Conservation (phyloP, 1,140 invertebrate genomes). For the Apis mellifera region Amel_HAv3.1 CM009945.2:4856001-4856500, state of each 20-base stretch:
- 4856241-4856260: background rate
- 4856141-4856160: background rate
- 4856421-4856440: too few species aligned
- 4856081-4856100: conserved; percentile 35
- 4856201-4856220: background rate
- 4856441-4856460: too few species aligned
- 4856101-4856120: conserved; percentile 22
- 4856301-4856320: too few species aligned
- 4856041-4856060: conserved; percentile 47
- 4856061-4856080: conserved; percentile 26
- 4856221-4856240: background rate
- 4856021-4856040: background rate
- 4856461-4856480: too few species aligned
- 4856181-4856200: background rate
- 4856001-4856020: conserved; percentile 48
- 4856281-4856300: too few species aligned
- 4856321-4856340: too few species aligned
- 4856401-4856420: too few species aligned
- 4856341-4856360: too few species aligned
- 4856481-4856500: too few species aligned
- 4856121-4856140: background rate
- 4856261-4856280: too few species aligned
- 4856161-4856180: conserved; percentile 15
- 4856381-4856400: too few species aligned
- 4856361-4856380: too few species aligned